These are phyloP conservation scores for Struthidea cinerea DNA, from an alignment of 2,113 vertebrate genomes.

Conservation along the genomic window DNA sequence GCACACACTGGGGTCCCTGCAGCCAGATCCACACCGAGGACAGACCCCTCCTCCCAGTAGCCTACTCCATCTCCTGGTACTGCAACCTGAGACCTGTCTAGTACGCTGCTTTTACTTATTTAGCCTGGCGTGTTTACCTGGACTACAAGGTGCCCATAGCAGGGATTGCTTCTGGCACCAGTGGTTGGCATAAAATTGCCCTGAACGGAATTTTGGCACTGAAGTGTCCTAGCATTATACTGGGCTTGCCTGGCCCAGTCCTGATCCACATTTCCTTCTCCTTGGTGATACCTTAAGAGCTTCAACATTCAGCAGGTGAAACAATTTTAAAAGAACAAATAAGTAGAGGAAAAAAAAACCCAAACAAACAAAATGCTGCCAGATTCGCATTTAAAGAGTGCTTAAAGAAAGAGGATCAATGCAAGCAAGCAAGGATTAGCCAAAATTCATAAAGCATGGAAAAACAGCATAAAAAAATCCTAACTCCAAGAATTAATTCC, in stretches of 20 bases:
- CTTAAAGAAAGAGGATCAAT: neutral
- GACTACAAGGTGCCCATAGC: accelerated
- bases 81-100: neutral
- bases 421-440: neutral
- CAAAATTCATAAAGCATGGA: neutral
- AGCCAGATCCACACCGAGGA: accelerated
- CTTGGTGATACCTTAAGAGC: neutral
- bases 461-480: neutral
- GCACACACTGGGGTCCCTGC: neutral
- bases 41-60: neutral
- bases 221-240: neutral
- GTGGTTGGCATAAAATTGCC: neutral
- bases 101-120: neutral
- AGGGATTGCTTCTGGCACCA: neutral
- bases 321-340: neutral
- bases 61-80: neutral
- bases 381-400: neutral
- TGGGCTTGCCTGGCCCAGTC: neutral
- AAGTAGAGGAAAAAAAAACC: neutral
- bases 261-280: neutral
- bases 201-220: neutral
- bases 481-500: neutral
- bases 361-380: neutral
- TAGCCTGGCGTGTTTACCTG: accelerated
- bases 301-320: neutral